phyloP scores from a whole-genome alignment of 2,888 invertebrate species.

The Unio pictorum region DNA sequence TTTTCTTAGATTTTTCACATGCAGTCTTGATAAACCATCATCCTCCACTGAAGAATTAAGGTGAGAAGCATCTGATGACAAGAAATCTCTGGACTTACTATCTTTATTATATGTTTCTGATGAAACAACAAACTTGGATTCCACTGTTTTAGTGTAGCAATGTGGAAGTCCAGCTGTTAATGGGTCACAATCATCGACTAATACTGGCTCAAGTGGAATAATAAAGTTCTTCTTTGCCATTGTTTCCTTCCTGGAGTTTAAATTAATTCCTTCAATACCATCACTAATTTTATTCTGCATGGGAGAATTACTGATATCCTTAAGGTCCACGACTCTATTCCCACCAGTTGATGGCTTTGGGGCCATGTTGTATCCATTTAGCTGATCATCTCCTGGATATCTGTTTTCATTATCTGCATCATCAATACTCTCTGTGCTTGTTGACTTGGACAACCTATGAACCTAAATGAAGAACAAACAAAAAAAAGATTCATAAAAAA shows the following conservation, averaged over 20 bases:
- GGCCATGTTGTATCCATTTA: neutral
- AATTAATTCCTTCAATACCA: neutral
- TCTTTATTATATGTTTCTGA: too few relatives aligned
- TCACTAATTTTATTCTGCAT: conserved; percentile 17
- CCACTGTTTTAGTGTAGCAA: too few relatives aligned
- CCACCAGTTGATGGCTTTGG: conserved; percentile 1
- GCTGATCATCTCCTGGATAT: conserved; percentile 17
- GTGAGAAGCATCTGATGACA: too few relatives aligned
- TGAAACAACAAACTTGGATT: too few relatives aligned
- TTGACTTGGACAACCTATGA: too few relatives aligned
- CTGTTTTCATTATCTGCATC: conserved; percentile 20
- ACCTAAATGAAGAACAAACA: too few relatives aligned
- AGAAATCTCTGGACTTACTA: too few relatives aligned
- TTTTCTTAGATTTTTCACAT: neutral
- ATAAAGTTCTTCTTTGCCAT: conserved; percentile 24
- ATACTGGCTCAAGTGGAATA: conserved; percentile 43
- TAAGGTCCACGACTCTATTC: conserved; percentile 20
- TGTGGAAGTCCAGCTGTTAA: too few relatives aligned
- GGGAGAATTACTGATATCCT: conserved; percentile 35
- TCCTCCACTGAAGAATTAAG: too few relatives aligned
- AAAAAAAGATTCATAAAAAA: too few relatives aligned
- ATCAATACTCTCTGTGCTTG: too few relatives aligned
- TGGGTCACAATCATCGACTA: conserved; percentile 22
- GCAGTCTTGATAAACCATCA: too few relatives aligned
- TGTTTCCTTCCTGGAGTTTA: neutral